Evolutionary conservation across 2,113 vertebrate genomes (phyloP).

Genomic region (Percopsis transmontana): DNA sequence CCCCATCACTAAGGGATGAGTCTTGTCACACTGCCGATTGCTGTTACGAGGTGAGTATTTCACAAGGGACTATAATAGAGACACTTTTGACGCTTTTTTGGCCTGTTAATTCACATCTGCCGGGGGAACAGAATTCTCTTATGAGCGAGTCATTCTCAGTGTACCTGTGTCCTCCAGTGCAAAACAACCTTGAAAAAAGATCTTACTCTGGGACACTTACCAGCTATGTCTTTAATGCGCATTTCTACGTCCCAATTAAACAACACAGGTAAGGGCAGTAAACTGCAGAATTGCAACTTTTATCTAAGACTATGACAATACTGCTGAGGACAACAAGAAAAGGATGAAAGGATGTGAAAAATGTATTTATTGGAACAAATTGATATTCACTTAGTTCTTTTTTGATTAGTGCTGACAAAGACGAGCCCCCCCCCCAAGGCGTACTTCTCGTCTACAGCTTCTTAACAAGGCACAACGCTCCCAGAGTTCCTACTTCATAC

Average conservation of each 20-base stretch:
- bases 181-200: neutral
- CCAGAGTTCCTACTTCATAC: neutral
- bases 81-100: neutral
- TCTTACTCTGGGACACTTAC: neutral
- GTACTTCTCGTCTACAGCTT: neutral
- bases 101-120: neutral
- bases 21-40: neutral
- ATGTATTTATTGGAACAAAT: constrained; percentile 12
- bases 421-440: neutral
- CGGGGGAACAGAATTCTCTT: neutral
- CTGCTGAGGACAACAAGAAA: constrained; percentile 10
- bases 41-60: neutral
- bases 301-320: neutral
- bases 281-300: constrained; percentile 23
- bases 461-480: neutral
- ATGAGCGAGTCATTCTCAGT: neutral
- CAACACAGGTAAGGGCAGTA: constrained; percentile 2
- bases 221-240: neutral
- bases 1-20: neutral
- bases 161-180: constrained; percentile 5
- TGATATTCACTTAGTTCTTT: constrained; percentile 14
- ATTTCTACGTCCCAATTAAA: constrained; percentile 32
- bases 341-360: constrained; percentile 9
- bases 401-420: constrained; percentile 23
- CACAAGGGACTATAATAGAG: neutral